A percentile compares a stretch with the other conserved stretches of the same genome.
These are phyloP conservation scores for Antennarius striatus DNA, from an alignment of 2,113 vertebrate species.

Conservation along the genomic window DNA sequence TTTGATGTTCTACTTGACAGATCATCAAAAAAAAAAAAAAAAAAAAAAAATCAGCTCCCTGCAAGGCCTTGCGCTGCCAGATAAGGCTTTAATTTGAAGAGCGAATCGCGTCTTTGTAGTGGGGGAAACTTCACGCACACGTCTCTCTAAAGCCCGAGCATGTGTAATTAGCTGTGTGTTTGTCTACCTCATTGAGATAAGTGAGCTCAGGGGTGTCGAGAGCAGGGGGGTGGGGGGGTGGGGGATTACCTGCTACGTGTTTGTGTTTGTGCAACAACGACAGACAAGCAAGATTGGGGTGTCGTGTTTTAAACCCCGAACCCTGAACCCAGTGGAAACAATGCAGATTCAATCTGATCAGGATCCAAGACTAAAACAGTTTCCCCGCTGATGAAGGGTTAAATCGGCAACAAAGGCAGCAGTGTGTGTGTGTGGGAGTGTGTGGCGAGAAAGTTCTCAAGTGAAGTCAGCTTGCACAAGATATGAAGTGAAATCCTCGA, in stretches of 20 bases:
- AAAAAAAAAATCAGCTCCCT: constrained; percentile 38
- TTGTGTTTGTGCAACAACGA: constrained; percentile 50
- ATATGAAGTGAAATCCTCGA: constrained; percentile 22
- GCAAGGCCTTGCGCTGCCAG: constrained; percentile 36
- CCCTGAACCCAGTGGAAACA: constrained; percentile 29
- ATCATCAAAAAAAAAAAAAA: constrained; percentile 32
- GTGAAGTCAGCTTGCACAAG: constrained; percentile 35
- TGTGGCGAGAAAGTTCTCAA: constrained; percentile 50
- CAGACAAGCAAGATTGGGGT: constrained; percentile 38
- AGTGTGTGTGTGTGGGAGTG: constrained; percentile 56
- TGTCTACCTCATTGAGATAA: constrained; percentile 67
- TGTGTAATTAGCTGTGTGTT: constrained; percentile 73
- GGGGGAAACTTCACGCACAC: constrained; percentile 34
- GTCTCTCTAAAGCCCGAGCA: constrained; percentile 51
- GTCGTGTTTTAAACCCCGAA: constrained; percentile 9
- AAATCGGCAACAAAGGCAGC: constrained; percentile 32
- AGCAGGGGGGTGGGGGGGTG: constrained; percentile 23
- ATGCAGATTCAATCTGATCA: constrained; percentile 49
- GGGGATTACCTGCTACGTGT: constrained; percentile 58
- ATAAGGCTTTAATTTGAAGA: constrained; percentile 69
- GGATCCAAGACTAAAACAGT: constrained; percentile 20
- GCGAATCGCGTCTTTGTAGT: constrained; percentile 53
- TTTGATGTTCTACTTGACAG: constrained; percentile 57
- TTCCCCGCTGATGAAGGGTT: constrained; percentile 35
- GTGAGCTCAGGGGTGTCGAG: constrained; percentile 43